Evolutionary conservation across 2,888 invertebrate genomes (phyloP), one percentile per base, ranked within the genome.

Genomic region (Synanthedon vespiformis): DNA sequence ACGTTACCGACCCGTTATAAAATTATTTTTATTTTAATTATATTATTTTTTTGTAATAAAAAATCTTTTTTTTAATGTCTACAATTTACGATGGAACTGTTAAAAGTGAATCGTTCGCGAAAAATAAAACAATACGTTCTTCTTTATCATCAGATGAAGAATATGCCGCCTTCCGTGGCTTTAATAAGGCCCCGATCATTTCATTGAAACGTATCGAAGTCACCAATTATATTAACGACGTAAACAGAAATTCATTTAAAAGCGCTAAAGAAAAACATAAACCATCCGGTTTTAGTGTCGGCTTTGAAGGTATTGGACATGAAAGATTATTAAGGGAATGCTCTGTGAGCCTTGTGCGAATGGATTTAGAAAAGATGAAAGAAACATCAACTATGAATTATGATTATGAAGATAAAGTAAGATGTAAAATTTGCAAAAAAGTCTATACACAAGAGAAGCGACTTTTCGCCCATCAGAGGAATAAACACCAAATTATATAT

Each of bases 391-490:
- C 50, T 8, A 69, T 78, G 61, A 60, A 62, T 22, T 22, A 22
- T 22, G 22, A 22, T 22, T 22, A 22, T 22, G 22, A 22, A 22
- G 22, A 22, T 3, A 59, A 58, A 51, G 53, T 74, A 0, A 73
- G 69, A 52, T 85, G 84, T 56, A 79, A 78, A 51, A 77, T 83
- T 40, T 85, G 85, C 57, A 64, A 70, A 2, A 85, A 84, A 58
- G 58, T 62, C 0, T 85, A 82, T 54, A 63, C 70, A 0, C 75
- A 65, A 34, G 70, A 72, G 40, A 80, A 72, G 40, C 80, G 75
- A 50, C 57, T 84, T 1, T 56, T 66, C 2, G 81, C 79, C 40
- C 86, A 85, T 51, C 69, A 74, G 34, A 62, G 68, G 40, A 80
- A 76, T 4, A 83, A 84, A 41, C 86, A 86, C 53, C 74, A 76